A percentile compares a stretch with the other conserved stretches of the same genome.
phyloP scores from a whole-genome alignment of 2,113 vertebrate species.

The Carassius carassius region DNA sequence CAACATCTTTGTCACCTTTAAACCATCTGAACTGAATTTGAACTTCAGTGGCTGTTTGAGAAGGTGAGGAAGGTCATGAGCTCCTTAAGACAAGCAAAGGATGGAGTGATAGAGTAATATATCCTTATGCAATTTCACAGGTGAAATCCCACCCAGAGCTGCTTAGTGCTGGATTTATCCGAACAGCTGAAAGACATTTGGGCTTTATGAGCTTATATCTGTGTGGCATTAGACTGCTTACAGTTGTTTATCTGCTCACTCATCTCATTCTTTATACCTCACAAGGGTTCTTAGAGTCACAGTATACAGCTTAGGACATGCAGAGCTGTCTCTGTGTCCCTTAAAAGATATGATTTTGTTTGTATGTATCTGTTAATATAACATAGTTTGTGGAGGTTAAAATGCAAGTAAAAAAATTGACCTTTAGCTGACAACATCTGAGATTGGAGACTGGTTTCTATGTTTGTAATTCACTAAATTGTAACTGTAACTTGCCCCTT shows the following conservation, averaged over 20 bases:
- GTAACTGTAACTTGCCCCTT: too few relatives aligned
- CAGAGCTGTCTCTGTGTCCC: not conserved
- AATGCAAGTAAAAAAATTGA: not conserved
- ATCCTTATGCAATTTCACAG: not conserved
- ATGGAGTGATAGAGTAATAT: conserved; percentile 7
- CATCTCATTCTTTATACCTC: not conserved
- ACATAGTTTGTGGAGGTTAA: too few relatives aligned
- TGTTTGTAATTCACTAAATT: too few relatives aligned
- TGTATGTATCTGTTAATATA: not conserved
- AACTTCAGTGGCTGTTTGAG: conserved; percentile 32
- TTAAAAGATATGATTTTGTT: not conserved
- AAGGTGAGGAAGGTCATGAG: conserved; percentile 15
- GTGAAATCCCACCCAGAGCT: not conserved
- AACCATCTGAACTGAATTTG: conserved; percentile 43
- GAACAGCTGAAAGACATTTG: not conserved
- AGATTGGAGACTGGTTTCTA: not conserved
- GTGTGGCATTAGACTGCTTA: not conserved
- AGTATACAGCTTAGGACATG: not conserved
- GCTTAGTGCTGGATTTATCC: not conserved
- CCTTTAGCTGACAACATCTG: not conserved
- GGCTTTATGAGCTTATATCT: not conserved
- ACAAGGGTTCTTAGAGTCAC: not conserved
- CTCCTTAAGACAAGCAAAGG: conserved; percentile 24
- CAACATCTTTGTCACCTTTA: conserved; percentile 19
- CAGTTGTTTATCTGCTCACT: not conserved